phyloP scores from a whole-genome alignment of 2,113 vertebrate genomes.

The Hyperoodon ampullatus region DNA sequence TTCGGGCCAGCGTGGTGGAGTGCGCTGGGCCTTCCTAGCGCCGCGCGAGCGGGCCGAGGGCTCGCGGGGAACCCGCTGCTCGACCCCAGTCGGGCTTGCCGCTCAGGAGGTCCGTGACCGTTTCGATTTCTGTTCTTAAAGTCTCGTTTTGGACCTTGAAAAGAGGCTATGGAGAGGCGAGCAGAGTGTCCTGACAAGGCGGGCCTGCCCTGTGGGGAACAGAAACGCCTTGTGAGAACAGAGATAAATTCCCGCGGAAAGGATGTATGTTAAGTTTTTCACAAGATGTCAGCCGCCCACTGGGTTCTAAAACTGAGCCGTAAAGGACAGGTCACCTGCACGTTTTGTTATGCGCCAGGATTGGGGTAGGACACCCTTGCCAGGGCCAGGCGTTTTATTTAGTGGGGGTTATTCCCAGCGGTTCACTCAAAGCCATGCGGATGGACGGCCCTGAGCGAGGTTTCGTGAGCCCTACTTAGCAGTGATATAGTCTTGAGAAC shows the following conservation, averaged over 20 bases:
- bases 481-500: conserved; percentile 71
- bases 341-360: neutral
- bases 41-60: neutral
- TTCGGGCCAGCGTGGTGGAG: neutral
- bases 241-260: conserved; percentile 57
- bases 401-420: neutral
- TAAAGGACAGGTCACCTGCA: neutral
- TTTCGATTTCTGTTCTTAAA: conserved; percentile 50
- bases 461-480: neutral
- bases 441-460: conserved; percentile 35
- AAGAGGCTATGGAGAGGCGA: neutral
- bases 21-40: neutral
- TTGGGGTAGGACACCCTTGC: neutral
- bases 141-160: conserved; percentile 1
- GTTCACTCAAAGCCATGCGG: conserved; percentile 33
- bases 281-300: conserved; percentile 2
- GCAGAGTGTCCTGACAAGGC: neutral
- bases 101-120: neutral
- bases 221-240: neutral
- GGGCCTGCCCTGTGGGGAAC: conserved; percentile 66
- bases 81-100: neutral
- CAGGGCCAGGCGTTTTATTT: conserved; percentile 38
- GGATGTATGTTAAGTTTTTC: conserved; percentile 62
- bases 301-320: conserved; percentile 4
- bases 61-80: neutral